These are phyloP conservation scores for Morphnarchus princeps DNA, from an alignment of 2,113 vertebrate genomes.

Conservation along the genomic window DNA sequence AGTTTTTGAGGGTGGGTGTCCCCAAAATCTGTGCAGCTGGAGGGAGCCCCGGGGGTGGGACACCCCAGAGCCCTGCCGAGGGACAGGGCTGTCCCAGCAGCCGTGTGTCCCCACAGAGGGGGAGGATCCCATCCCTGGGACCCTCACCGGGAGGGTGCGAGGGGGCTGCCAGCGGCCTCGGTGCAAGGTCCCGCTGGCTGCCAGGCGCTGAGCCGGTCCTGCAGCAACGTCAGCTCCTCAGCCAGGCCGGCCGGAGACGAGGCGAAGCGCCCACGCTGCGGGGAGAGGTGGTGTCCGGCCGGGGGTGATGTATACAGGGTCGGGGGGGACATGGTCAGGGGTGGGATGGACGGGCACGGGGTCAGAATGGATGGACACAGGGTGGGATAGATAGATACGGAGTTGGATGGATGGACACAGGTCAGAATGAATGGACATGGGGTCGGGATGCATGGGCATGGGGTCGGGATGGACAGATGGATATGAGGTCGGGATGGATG, in stretches of 20 bases:
- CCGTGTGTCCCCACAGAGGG: neutral
- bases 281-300: fast-evolving
- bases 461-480: too few relatives aligned
- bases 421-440: too few relatives aligned
- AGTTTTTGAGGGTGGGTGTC: too few relatives aligned
- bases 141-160: neutral
- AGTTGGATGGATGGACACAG: neutral
- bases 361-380: neutral
- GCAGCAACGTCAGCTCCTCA: conserved; percentile 66
- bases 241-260: conserved; percentile 24
- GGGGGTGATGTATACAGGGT: neutral
- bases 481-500: fast-evolving
- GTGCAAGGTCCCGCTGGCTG: neutral
- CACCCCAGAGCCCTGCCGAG: neutral
- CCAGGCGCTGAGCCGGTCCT: conserved; percentile 54
- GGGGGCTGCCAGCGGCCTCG: neutral
- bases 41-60: neutral
- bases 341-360: neutral
- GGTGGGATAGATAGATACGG: neutral
- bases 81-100: neutral
- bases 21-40: neutral
- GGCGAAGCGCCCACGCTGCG: conserved; percentile 47
- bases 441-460: too few relatives aligned
- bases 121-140: neutral
- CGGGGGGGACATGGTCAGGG: neutral